Evolutionary conservation across 2,888 invertebrate species (phyloP).

Genomic region (Amorpha juglandis): DNA sequence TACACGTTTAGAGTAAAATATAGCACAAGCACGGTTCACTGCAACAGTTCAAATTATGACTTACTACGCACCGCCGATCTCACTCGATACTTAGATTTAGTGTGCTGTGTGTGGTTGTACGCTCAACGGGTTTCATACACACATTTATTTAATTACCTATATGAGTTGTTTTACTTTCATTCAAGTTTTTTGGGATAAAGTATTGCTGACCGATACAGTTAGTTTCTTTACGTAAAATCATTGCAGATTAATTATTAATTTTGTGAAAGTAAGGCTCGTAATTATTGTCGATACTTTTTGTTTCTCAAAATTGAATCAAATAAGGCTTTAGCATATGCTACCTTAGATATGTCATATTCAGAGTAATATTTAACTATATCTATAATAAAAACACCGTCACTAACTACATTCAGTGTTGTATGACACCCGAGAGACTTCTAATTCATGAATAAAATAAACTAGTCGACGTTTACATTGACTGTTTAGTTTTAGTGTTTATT

Average conservation of each 20-base stretch:
- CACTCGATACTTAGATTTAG: constrained; percentile 24
- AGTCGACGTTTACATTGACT: constrained; percentile 30
- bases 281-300: no score
- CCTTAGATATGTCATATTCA: no score
- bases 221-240: no score
- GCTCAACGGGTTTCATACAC: constrained; percentile 13
- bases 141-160: background rate
- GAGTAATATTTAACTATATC: no score
- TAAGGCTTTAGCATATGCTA: no score
- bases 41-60: constrained; percentile 10
- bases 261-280: no score
- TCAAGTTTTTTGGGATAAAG: no score
- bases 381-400: no score
- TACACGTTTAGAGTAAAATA: constrained; percentile 25
- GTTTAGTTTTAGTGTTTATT: constrained; percentile 27
- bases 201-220: no score
- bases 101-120: constrained; percentile 30
- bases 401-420: background rate
- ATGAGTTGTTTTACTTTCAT: no score
- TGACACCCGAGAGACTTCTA: constrained; percentile 12
- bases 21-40: constrained; percentile 26
- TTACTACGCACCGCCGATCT: constrained; percentile 22
- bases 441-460: constrained; percentile 24
- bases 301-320: no score
- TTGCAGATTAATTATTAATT: no score